phyloP scores from a whole-genome alignment of 1,140 invertebrate species.

The Atopsyche davidsoni region DNA sequence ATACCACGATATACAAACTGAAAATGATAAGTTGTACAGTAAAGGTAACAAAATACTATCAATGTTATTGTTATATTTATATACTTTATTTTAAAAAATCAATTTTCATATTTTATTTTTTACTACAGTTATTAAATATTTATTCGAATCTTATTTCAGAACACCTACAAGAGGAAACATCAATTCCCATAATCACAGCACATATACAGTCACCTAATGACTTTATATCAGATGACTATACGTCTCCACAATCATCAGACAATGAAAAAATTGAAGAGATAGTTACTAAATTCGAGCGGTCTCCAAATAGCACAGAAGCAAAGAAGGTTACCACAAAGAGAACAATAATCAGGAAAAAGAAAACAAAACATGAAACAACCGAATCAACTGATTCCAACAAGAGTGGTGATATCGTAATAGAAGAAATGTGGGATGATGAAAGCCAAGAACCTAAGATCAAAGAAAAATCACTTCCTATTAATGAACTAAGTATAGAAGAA shows the following conservation, averaged over 20 bases:
- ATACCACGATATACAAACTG: slow-evolving; percentile 20
- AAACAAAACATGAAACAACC: slow-evolving; percentile 28
- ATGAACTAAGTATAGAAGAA: slow-evolving; percentile 25
- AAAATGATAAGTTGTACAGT: slow-evolving; percentile 35
- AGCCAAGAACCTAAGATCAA: slow-evolving; percentile 22
- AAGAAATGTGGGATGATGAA: slow-evolving; percentile 44
- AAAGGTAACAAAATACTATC: slow-evolving; percentile 35
- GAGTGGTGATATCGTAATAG: slow-evolving; percentile 43
- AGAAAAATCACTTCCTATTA: slow-evolving; percentile 1
- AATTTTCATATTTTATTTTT: not conserved
- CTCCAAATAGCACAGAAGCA: slow-evolving; percentile 43
- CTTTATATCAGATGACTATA: slow-evolving; percentile 38
- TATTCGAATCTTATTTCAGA: slow-evolving; percentile 18
- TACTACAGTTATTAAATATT: not conserved
- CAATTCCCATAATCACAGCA: no score
- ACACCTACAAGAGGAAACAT: slow-evolving; percentile 24
- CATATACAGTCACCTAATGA: slow-evolving; percentile 31
- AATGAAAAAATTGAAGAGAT: slow-evolving; percentile 52
- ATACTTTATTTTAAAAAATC: no score
- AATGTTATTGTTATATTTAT: slow-evolving; percentile 16
- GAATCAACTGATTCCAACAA: slow-evolving; percentile 29
- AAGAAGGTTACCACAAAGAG: slow-evolving; percentile 49
- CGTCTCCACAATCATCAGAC: slow-evolving; percentile 40
- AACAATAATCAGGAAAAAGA: slow-evolving; percentile 48
- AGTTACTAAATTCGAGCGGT: slow-evolving; percentile 48